These are phyloP conservation scores for Nephrotoma guestfalica DNA, from an alignment of 2,888 invertebrate genomes.

Conservation along the genomic window DNA sequence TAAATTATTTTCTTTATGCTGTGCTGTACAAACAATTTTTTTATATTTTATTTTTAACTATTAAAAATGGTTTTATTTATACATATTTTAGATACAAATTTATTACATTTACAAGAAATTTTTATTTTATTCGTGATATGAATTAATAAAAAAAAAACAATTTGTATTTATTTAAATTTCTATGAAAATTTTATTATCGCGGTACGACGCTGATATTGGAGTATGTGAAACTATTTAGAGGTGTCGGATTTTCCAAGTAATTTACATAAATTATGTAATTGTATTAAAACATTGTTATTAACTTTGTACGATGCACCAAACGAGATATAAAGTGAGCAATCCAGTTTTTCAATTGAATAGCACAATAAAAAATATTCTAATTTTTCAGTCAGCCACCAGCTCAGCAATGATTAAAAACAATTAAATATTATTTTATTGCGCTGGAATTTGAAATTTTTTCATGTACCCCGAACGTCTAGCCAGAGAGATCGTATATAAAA, in stretches of 20 bases:
- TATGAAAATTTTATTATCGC: neutral
- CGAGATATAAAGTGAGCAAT: neutral
- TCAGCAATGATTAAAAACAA: neutral
- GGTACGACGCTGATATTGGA: neutral
- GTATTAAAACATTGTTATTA: neutral
- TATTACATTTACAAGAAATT: neutral
- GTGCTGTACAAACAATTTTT: neutral
- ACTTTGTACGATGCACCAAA: neutral
- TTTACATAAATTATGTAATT: neutral
- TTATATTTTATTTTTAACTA: neutral
- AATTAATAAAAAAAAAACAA: neutral
- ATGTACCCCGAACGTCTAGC: neutral
- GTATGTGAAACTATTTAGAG: neutral
- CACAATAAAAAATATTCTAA: neutral
- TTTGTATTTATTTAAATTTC: neutral
- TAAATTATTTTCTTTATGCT: neutral
- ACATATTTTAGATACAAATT: neutral
- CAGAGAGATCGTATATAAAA: neutral
- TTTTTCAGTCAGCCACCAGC: neutral
- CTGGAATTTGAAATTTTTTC: neutral
- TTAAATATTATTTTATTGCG: neutral
- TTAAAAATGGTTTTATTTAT: neutral
- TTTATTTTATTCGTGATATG: neutral
- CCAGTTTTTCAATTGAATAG: neutral
- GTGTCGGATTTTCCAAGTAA: neutral